Percentiles rank a stretch among this genome's conserved stretches.
phyloP scores from a whole-genome alignment of 2,113 vertebrate genomes.

The Dolichotis patagonum region DNA sequence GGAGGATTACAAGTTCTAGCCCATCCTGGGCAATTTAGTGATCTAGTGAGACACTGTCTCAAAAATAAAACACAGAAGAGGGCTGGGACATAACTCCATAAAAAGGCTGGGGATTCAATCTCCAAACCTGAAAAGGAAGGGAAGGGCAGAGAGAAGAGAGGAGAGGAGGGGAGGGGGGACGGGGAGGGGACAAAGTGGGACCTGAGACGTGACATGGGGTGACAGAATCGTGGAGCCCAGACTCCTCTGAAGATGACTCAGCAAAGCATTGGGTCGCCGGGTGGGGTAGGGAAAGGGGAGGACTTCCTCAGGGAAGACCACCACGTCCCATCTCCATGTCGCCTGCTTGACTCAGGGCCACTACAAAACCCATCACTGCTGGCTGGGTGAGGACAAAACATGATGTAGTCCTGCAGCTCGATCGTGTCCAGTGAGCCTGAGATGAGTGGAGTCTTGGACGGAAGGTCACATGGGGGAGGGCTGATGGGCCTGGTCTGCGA shows the following conservation, averaged over 20 bases:
- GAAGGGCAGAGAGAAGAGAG: not conserved
- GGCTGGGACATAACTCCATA: not conserved
- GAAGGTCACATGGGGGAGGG: not conserved
- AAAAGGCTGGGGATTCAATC: not conserved
- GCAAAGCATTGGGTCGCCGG: not conserved
- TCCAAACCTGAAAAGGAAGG: not conserved
- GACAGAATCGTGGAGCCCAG: not conserved
- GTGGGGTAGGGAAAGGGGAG: fast-evolving
- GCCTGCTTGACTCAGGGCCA: not conserved
- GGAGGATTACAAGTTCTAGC: not conserved
- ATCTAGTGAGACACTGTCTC: not conserved
- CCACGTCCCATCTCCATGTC: not conserved
- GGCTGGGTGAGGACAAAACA: not conserved
- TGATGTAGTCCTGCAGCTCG: fast-evolving
- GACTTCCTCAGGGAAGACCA: not conserved
- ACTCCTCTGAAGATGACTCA: not conserved
- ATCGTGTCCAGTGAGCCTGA: not conserved
- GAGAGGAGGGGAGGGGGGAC: not conserved
- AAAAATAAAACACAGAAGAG: not conserved
- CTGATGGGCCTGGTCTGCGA: not conserved
- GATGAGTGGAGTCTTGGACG: not conserved
- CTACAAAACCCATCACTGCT: not conserved
- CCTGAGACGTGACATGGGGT: not conserved
- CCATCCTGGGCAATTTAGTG: not conserved
- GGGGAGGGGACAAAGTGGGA: not conserved